Evolutionary conservation across 2,113 vertebrate species (phyloP).

Genomic region (Philantomba maxwellii): DNA sequence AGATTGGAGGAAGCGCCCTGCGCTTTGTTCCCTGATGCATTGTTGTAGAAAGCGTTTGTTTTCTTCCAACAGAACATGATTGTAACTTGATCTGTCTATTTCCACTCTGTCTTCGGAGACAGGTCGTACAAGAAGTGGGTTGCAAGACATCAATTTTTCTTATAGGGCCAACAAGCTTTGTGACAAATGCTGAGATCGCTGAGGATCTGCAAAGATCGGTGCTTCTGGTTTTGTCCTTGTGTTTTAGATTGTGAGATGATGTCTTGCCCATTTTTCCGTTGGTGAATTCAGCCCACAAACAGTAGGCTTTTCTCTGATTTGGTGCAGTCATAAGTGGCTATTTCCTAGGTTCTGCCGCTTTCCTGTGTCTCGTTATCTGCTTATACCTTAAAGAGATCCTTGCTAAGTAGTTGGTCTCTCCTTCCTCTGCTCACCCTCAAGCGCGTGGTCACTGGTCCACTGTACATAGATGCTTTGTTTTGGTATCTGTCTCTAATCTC

Average conservation of each 20-base stretch:
- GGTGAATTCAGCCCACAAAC: not conserved
- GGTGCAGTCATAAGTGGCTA: not conserved
- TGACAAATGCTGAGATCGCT: not conserved
- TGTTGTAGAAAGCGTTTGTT: not conserved
- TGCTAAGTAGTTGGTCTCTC: not conserved
- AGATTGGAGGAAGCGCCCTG: not conserved
- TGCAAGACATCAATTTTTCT: not conserved
- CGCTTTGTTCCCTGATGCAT: not conserved
- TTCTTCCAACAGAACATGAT: constrained; percentile 9
- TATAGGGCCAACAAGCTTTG: not conserved
- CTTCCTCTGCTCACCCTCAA: not conserved
- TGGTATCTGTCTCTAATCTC: not conserved
- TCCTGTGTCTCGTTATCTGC: not conserved
- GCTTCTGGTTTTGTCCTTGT: not conserved
- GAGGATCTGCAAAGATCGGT: not conserved
- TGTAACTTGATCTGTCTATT: not conserved
- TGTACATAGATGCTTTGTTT: not conserved
- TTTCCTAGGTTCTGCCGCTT: not conserved
- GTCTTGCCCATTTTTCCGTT: not conserved
- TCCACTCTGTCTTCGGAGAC: constrained; percentile 33
- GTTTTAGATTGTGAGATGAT: not conserved
- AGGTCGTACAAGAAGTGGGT: not conserved
- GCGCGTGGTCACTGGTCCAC: not conserved
- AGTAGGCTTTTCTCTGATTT: not conserved
- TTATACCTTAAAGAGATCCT: not conserved